Evolutionary conservation across 2,113 vertebrate species (phyloP), one percentile per base, ranked within the genome.

Genomic region (Chloebia gouldiae): DNA sequence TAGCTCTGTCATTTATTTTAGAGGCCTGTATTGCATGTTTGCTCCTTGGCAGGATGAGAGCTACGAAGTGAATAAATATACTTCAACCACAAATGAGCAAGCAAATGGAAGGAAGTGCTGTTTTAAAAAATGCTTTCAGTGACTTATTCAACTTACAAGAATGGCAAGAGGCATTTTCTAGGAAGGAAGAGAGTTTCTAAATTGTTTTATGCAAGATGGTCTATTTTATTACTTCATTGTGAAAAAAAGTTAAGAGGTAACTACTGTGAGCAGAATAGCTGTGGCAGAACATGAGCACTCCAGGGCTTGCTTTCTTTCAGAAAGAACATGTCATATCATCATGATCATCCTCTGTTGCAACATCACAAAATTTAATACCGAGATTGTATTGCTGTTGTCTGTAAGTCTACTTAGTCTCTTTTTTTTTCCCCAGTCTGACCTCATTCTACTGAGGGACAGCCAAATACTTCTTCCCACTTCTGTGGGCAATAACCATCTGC

Each of bases 51-150:
- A 96, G 92, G 92, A 96, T 95, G 90, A 92, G 71, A 92, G 40
- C 72, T 81, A 93, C 0, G 0, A 94, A 95, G 80, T 61, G 92
- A 93, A 94, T 86, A 95, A 97, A 93, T 92, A 95, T 24, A 95
- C 79, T 96, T 93, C 80, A 90, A 64, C 90, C 94, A 96, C 94
- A 97, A 94, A 92, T 71, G 86, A 94, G 79, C 88, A 83, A 90
- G 85, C 53, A 91, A 96, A 96, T 96, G 86, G 93, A 95, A 96
- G 95, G 96, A 96, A 96, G 85, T 88, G 49, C 79, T 81, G 76
- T 78, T 92, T 54, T 49, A 95, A 96, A 95, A 96, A 96, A 73
- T 68, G 68, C 31, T 81, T 94, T 95, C 85, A 73, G 93, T 88
- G 85, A 94, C 79, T 94, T 96, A 81, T 81, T 96, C 92, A 90